These are phyloP conservation scores for Anthophora plumipes DNA, from an alignment of 2,888 invertebrate species.

Conservation along the genomic window DNA sequence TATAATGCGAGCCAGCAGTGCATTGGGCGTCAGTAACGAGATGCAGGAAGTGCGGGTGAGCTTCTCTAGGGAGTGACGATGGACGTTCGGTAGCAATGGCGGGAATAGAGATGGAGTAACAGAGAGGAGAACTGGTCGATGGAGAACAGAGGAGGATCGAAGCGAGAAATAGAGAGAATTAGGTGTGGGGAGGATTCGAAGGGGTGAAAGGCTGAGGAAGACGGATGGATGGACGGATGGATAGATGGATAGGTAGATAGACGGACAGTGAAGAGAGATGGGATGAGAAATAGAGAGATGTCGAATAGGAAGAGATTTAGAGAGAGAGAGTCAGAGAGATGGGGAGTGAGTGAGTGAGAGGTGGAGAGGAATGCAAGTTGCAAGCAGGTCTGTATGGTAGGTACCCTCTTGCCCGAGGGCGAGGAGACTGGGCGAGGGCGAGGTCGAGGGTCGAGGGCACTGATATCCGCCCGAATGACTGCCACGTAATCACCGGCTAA, in stretches of 20 bases:
- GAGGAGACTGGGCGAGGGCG: slow-evolving; percentile 60
- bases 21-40: slow-evolving; percentile 83
- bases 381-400: slow-evolving; percentile 50
- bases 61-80: slow-evolving; percentile 47
- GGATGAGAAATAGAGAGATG: slow-evolving; percentile 53
- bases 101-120: slow-evolving; percentile 17
- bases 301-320: slow-evolving; percentile 53
- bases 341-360: slow-evolving; percentile 46
- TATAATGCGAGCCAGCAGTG: slow-evolving; percentile 82
- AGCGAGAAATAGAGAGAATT: slow-evolving; percentile 63
- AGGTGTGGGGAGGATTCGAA: slow-evolving; percentile 31
- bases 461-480: slow-evolving; percentile 83
- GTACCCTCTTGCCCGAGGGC: slow-evolving; percentile 70
- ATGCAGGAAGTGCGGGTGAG: slow-evolving; percentile 82
- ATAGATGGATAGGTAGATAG: slow-evolving; percentile 59
- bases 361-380: slow-evolving; percentile 58
- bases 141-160: slow-evolving; percentile 34
- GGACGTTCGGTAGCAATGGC: slow-evolving; percentile 41
- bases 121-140: slow-evolving; percentile 11
- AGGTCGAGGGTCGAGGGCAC: slow-evolving; percentile 78
- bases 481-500: slow-evolving; percentile 84
- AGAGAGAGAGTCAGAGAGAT: not conserved
- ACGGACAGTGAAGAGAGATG: slow-evolving; percentile 16
- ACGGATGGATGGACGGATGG: slow-evolving; percentile 55
- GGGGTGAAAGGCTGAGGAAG: slow-evolving; percentile 37